Percentiles rank a stretch among this genome's conserved stretches.
These are phyloP conservation scores for Notothenia rossii DNA, from an alignment of 2,113 vertebrate genomes.

Conservation along the genomic window DNA sequence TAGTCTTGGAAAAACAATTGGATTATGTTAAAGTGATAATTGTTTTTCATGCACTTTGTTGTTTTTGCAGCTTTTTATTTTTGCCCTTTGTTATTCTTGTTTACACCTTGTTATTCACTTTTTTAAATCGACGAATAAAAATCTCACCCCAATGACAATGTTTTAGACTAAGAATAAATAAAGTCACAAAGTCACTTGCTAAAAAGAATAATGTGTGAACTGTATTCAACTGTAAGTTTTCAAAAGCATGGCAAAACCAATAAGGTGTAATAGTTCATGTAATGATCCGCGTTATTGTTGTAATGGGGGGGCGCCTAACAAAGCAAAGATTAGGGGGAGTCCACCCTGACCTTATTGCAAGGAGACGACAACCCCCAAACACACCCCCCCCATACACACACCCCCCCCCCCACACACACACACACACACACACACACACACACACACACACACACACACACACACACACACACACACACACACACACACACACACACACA, in stretches of 20 bases:
- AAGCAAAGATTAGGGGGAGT: slow-evolving; percentile 79
- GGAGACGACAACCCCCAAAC: slow-evolving; percentile 7
- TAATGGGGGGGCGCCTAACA: slow-evolving; percentile 61
- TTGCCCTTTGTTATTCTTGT: background rate
- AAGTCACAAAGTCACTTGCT: background rate
- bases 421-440: slow-evolving; percentile 29
- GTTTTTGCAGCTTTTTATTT: background rate
- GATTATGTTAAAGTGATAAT: slow-evolving; percentile 26
- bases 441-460: slow-evolving; percentile 12
- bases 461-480: background rate
- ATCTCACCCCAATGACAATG: background rate
- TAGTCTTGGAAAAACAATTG: slow-evolving; percentile 9
- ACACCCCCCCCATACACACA: background rate
- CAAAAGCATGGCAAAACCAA: background rate
- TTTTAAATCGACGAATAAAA: background rate
- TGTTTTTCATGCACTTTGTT: slow-evolving; percentile 38
- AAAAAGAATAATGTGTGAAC: background rate
- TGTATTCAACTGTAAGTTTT: background rate
- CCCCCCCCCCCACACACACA: slow-evolving; percentile 21
- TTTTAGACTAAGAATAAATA: background rate
- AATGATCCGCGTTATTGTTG: slow-evolving; percentile 21
- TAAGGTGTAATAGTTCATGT: background rate
- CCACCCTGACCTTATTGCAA: slow-evolving; percentile 61
- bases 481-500: slow-evolving; percentile 18
- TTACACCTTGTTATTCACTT: too few relatives aligned